Base-by-base conservation (phyloP, 2,888 invertebrate genomes). In the Tenthredo distinguenda region DNA sequence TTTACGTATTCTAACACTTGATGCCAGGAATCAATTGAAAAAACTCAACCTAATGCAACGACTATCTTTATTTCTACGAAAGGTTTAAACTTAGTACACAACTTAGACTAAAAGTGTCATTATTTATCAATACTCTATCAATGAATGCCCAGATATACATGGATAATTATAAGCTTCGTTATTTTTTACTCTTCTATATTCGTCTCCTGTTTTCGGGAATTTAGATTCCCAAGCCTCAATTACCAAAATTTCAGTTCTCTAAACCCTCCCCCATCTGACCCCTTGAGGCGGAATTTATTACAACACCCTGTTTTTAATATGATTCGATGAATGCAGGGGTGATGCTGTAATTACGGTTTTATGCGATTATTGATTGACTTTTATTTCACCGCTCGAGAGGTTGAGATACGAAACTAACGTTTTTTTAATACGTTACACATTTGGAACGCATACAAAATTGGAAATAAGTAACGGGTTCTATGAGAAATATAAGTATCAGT, bases 271-370 rank as follows among this genome's bases (percentile, higher is more conserved):
- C 5, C n/a, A 50, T 50, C 62, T 62, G 26, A 62, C 26, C 62
- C n/a, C 7, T 62, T 18, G 6, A 18, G 62, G 9, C 21, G 10
- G 26, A 26, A 62, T 62, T 62, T 62, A 62, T 62, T 26, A 26
- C 62, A 62, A 62, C 62, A 62, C 62, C 21, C 62, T 62, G 26
- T 62, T 62, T 26, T 62, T 26, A 62, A 62, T 62, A 62, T 62
- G 9, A 62, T 26, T 62, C 26, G 9, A 50, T 50, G 3, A 18
- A 50, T 50, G 50, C 50, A 50, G 50, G 50, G 50, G 18, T 18
- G 21, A 62, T 26, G 26, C 9, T 21, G 62, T 21, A 62, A 62
- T 62, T 26, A 62, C 62, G 21, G 62, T 10, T 26, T 62, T 26
- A 26, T 26, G 26, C 10, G 62, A 12, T 62, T 21, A 62, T 62